These are phyloP conservation scores for Ianthella basta DNA, from an alignment of 37 sponge, comb jelly and placozoan genomes.

Conservation along the genomic window DNA sequence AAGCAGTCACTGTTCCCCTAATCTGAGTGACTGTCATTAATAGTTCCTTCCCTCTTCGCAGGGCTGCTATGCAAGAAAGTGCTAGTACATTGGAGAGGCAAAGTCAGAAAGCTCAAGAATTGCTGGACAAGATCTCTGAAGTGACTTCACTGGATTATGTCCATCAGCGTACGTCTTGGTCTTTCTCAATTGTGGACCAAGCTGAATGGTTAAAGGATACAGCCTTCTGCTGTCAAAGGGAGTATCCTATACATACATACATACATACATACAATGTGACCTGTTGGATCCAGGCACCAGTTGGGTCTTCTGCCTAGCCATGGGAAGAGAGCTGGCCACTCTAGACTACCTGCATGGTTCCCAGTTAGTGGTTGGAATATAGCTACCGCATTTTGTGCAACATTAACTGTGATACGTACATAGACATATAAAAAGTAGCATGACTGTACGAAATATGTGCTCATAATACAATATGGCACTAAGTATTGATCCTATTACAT, in stretches of 20 bases:
- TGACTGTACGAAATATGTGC: no score
- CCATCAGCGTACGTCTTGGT: neutral
- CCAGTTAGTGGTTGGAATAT: no score
- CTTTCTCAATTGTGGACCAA: neutral
- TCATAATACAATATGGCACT: no score
- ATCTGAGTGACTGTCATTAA: neutral
- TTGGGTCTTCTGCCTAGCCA: no score
- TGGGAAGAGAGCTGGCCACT: no score
- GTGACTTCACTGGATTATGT: neutral
- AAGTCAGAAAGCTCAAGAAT: neutral
- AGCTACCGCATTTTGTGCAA: no score
- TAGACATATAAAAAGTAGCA: no score
- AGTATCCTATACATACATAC: slow-evolving; percentile 11
- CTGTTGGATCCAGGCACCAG: neutral
- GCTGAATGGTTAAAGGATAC: neutral
- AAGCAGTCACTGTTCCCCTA: no score
- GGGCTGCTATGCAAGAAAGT: slow-evolving; percentile 5
- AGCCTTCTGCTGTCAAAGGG: slow-evolving; percentile 1
- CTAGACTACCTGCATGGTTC: no score
- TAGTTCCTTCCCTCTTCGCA: neutral
- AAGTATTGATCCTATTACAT: no score
- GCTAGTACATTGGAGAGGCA: neutral
- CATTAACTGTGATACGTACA: no score
- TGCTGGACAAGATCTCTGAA: neutral
- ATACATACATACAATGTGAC: neutral